phyloP scores from a whole-genome alignment of 2,888 invertebrate genomes.

The Hemicrepidius hirtus region DNA sequence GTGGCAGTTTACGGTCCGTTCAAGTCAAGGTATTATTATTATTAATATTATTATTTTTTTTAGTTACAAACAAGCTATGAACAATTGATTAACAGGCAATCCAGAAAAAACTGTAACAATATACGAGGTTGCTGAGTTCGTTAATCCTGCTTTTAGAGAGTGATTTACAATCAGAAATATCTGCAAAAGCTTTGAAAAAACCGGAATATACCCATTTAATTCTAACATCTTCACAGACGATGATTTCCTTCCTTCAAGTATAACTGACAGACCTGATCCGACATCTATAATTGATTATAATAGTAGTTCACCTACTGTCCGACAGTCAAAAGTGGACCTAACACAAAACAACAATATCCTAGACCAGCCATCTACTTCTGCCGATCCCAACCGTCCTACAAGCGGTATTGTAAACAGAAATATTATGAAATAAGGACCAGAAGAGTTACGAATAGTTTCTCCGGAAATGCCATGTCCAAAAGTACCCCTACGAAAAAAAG shows the following conservation, averaged over 20 bases:
- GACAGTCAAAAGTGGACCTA: constrained; percentile 2
- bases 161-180: neutral
- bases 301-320: constrained; percentile 11
- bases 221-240: constrained; percentile 5
- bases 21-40: too few relatives aligned
- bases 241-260: neutral
- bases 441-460: constrained; percentile 11
- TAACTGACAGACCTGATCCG: constrained; percentile 2
- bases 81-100: too few relatives aligned
- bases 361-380: constrained; percentile 12
- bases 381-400: constrained; percentile 10
- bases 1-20: neutral
- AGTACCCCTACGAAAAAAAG: constrained; percentile 12
- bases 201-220: neutral
- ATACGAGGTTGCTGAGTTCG: neutral
- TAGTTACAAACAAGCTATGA: too few relatives aligned
- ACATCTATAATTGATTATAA: too few relatives aligned
- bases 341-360: too few relatives aligned
- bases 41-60: too few relatives aligned
- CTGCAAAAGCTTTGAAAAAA: neutral
- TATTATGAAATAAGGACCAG: constrained; percentile 4
- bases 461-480: constrained; percentile 10
- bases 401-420: too few relatives aligned
- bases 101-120: too few relatives aligned
- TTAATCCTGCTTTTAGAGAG: constrained; percentile 2